Base-by-base conservation (phyloP, 1,140 invertebrate genomes). In the Eriosoma lanigerum region DNA sequence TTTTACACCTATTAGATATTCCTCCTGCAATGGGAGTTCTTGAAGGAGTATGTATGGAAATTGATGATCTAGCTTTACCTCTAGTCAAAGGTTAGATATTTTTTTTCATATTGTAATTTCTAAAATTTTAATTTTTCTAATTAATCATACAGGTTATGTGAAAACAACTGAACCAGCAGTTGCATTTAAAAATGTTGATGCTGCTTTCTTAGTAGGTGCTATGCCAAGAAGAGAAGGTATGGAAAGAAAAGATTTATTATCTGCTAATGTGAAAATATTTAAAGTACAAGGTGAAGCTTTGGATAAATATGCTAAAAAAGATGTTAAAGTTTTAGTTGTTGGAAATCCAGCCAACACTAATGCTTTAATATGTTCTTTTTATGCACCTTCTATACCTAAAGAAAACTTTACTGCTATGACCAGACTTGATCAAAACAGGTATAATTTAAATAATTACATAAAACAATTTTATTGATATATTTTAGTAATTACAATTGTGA, bases 311-410 rank as follows among this genome's bases (percentile, higher is more conserved):
- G 96, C 98, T 1, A 95, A 94, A 83, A 98, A 99, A 85, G 92
- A 93, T 85, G 95, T 98, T 21, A 98, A 98, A 88, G 93, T 97
- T 24, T 87, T 99, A 21, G 97, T 99, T 60, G 98, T 99, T 84
- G 98, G 98, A 52, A 99, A 99, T 87, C 98, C 98, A 66, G 98
- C 98, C 0, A 99, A 99, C 85, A 99, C 98, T 0, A 99, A 99
- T 89, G 97, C 97, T 21, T 88, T 97, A 13, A 96, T 99, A 83
- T 97, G 95, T 84, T 94, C 95, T 3, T 94, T 96, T 84, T 98
- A 97, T 87, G 96, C 96, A n/a, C 96, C 96, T 48, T 96, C 94
- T 5, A 99, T 99, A 86, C 97, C 98, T 19, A 92, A 92, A 83
- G 91, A 96, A 85, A 99, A 99, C 86, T 99, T 99, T 85, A 94